Conservation (phyloP, 2,113 vertebrate species). For the Gasterosteus aculeatus region DNA sequence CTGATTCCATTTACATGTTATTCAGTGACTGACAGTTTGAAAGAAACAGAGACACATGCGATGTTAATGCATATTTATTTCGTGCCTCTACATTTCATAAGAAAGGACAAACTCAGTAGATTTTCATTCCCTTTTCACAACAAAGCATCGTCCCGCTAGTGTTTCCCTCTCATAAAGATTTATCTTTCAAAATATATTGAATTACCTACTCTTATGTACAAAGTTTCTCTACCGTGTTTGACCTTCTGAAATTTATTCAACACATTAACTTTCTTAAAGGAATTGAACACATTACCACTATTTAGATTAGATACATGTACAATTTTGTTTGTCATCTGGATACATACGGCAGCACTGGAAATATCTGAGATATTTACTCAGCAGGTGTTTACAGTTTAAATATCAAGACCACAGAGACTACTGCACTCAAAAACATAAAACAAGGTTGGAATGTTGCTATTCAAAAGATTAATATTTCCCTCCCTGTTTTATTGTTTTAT, state of each 20-base stretch:
- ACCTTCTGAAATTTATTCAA: conserved; percentile 57
- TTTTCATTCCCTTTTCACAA: conserved; percentile 73
- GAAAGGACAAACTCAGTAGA: conserved; percentile 73
- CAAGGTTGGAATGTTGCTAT: conserved; percentile 67
- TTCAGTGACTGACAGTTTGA: conserved; percentile 12
- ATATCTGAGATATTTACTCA: conserved; percentile 58
- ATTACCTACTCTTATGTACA: conserved; percentile 82
- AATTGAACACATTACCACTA: conserved; percentile 68
- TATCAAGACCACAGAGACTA: conserved; percentile 76
- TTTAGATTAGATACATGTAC: conserved; percentile 66
- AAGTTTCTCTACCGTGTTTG: conserved; percentile 75
- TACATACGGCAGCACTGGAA: conserved; percentile 54
- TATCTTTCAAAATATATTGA: conserved; percentile 72
- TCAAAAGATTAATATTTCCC: conserved; percentile 57
- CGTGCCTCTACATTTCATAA: conserved; percentile 80
- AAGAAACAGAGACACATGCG: conserved; percentile 49
- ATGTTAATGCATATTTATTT: conserved; percentile 84
- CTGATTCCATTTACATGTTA: not conserved
- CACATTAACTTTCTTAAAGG: conserved; percentile 63
- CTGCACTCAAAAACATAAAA: conserved; percentile 64
- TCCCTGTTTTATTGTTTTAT: conserved; percentile 30
- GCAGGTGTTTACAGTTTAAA: conserved; percentile 66
- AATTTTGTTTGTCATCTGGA: conserved; percentile 69
- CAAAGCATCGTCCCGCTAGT: conserved; percentile 67
- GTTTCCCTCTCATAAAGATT: conserved; percentile 55